Base-by-base conservation (phyloP, 1,140 invertebrate genomes). In the Drosophila navojoa region DNA sequence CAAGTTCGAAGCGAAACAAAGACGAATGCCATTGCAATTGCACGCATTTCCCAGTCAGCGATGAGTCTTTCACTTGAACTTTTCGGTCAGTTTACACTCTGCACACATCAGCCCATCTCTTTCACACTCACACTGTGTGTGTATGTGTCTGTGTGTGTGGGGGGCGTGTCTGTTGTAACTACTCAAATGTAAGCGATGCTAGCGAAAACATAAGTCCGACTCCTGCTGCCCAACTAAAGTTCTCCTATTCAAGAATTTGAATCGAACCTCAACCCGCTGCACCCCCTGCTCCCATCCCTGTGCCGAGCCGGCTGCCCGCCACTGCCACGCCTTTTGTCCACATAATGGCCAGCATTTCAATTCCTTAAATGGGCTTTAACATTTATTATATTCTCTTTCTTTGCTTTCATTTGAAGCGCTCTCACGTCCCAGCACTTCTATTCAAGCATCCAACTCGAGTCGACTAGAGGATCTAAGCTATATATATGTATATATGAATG, bases 21-120 rank as follows among this genome's bases (percentile, higher is more conserved):
- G 61, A 32, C 50, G 49, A 25, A 67, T 67, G 54, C 67, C 66
- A 70, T 45, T 61, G 58, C 57, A 44, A 54, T 69, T 25, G 57
- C 57, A 70, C 40, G 42, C 53, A 58, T 50, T 58, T 25, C 44
- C 54, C 47, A 22, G 64, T 15, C 44, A 59, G 25, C 64, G 55
- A 59, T 68, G 44, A 50, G 64, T 42, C 66, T 73, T 67, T 50
- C 55, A 68, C 63, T 68, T 72, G 63, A 73, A 73, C 76, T 71
- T 71, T 38, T 77, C 63, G 76, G 76, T 77, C 73, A 70, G 67
- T 71, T 64, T 38, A 42, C 55, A 64, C 6, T 59, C 47, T 11
- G 13, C 49, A 22, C 55, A 47, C 42, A 25, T 62, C 7, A 7
- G 15, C 11, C 38, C 62, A 15, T 29, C 47, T n/a, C 47, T 60